Conservation (phyloP, 2,888 invertebrate species). For the Sycophila texana region DNA sequence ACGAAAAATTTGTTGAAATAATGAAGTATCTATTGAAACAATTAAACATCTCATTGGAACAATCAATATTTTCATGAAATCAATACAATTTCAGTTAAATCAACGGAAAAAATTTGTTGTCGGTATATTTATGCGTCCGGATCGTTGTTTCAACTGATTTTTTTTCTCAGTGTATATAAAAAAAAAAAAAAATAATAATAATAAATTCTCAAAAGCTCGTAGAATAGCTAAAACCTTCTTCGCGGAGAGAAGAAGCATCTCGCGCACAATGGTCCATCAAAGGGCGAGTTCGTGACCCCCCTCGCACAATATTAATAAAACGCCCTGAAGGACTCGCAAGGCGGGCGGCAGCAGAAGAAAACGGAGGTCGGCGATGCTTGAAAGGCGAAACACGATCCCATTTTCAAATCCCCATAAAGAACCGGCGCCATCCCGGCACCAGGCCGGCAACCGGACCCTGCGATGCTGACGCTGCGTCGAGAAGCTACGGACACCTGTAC, state of each 20-base stretch:
- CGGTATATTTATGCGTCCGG: too few relatives aligned
- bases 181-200: too few relatives aligned
- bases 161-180: too few relatives aligned
- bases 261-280: not conserved
- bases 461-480: conserved; percentile 38
- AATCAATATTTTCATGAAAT: too few relatives aligned
- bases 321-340: not conserved
- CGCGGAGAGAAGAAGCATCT: not conserved
- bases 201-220: not conserved
- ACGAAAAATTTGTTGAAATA: too few relatives aligned
- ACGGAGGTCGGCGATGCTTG: conserved; percentile 5
- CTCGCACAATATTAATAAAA: conserved; percentile 35
- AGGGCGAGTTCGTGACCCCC: not conserved
- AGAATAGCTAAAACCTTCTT: not conserved
- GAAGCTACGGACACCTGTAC: conserved; percentile 41
- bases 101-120: too few relatives aligned
- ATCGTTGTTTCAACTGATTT: too few relatives aligned
- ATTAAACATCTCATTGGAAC: too few relatives aligned
- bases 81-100: too few relatives aligned
- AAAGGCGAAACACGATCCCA: conserved; percentile 41
- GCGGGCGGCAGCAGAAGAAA: not conserved
- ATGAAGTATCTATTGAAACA: too few relatives aligned
- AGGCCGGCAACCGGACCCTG: conserved; percentile 19
- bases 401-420: conserved; percentile 49
- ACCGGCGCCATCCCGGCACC: not conserved